These are phyloP conservation scores for Montipora sp. DNA, from an alignment of 64 coral and sea anemone species.

Conservation along the genomic window DNA sequence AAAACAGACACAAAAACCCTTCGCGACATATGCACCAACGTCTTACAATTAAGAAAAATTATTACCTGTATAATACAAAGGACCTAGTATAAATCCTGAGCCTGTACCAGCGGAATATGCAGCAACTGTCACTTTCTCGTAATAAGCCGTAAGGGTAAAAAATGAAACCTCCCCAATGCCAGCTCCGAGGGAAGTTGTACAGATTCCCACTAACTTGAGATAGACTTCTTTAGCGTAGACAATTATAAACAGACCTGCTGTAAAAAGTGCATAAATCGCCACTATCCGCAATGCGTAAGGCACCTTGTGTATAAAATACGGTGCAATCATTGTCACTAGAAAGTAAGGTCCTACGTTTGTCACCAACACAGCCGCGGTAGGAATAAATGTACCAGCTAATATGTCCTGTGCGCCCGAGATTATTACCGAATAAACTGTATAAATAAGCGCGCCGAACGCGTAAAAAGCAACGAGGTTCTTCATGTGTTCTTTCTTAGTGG, in stretches of 20 bases:
- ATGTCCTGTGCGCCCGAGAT: slow-evolving; percentile 93
- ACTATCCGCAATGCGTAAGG: slow-evolving; percentile 84
- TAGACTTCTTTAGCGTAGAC: slow-evolving; percentile 93
- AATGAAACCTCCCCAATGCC: slow-evolving; percentile 89
- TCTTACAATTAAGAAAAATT: not conserved
- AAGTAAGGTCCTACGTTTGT: slow-evolving; percentile 97
- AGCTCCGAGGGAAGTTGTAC: slow-evolving; percentile 87
- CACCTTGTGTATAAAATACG: slow-evolving; percentile 91
- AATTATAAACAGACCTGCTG: slow-evolving; percentile 87
- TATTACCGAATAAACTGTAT: slow-evolving; percentile 93
- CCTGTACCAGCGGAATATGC: slow-evolving; percentile 95
- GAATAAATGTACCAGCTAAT: slow-evolving; percentile 88
- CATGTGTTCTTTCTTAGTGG: slow-evolving; percentile 57
- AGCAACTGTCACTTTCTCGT: slow-evolving; percentile 92
- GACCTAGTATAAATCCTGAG: slow-evolving; percentile 88
- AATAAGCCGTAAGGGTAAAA: slow-evolving; percentile 89
- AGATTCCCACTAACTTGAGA: slow-evolving; percentile 88
- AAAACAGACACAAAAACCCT: not conserved
- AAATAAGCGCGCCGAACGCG: slow-evolving; percentile 85
- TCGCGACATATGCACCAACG: not conserved
- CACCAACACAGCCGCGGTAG: slow-evolving; percentile 92
- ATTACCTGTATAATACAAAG: slow-evolving; percentile 95
- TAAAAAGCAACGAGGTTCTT: slow-evolving; percentile 82
- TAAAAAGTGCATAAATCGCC: slow-evolving; percentile 80
- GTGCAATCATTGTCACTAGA: slow-evolving; percentile 90